Conservation (phyloP, 2,797 vertebrate species). For the Epinephelus coioides region DNA sequence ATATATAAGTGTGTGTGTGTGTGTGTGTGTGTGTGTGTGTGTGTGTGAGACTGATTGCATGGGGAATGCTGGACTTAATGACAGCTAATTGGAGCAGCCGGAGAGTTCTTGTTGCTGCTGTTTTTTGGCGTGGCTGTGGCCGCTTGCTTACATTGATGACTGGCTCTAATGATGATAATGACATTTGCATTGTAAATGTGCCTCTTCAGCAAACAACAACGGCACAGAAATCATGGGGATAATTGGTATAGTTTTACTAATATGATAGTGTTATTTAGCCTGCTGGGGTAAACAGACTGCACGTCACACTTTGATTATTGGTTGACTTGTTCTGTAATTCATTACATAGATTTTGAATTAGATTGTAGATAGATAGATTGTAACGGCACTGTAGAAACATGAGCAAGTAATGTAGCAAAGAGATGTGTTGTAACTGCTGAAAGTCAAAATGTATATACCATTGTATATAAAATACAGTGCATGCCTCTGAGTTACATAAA, state of each 20-base stretch:
- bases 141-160: conserved; percentile 67
- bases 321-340: conserved; percentile 1
- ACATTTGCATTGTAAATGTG: conserved; percentile 73
- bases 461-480: background rate
- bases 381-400: background rate
- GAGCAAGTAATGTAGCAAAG: background rate
- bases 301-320: conserved; percentile 11
- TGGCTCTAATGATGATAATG: conserved; percentile 58
- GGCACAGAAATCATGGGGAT: conserved; percentile 30
- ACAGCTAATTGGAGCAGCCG: conserved; percentile 82
- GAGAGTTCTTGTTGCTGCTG: conserved; percentile 43
- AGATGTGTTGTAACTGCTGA: background rate
- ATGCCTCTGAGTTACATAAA: background rate
- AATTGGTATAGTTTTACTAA: conserved; percentile 34
- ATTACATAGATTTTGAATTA: conserved; percentile 1
- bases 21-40: conserved; percentile 59
- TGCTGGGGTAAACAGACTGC: conserved; percentile 33
- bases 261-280: conserved; percentile 35
- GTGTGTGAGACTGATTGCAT: conserved; percentile 41
- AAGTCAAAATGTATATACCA: background rate
- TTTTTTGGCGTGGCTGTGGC: conserved; percentile 20
- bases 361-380: too few species aligned
- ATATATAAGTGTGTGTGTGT: conserved; percentile 67
- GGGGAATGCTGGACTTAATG: conserved; percentile 40
- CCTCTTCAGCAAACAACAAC: conserved; percentile 55